Percentiles rank a stretch among this genome's conserved stretches.
These are phyloP conservation scores for Natrix natrix DNA, from an alignment of 2,797 vertebrate species.

Conservation along the genomic window DNA sequence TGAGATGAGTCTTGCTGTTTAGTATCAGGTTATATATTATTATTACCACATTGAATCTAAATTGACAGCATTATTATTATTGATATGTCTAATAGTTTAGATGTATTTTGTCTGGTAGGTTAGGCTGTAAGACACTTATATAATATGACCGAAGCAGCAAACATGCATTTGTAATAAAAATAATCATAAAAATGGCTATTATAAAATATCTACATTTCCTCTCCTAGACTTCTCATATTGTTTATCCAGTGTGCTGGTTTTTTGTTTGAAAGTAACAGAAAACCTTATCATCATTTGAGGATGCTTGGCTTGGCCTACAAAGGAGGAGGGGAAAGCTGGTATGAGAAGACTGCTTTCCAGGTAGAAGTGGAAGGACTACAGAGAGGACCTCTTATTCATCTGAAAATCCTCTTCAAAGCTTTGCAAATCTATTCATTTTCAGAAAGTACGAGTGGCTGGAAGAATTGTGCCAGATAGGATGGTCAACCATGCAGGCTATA, in stretches of 20 bases:
- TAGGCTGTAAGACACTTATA: neutral
- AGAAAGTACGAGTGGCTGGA: neutral
- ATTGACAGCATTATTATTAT: neutral
- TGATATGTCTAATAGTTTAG: neutral
- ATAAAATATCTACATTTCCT: neutral
- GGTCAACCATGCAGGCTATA: neutral
- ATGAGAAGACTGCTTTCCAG: neutral
- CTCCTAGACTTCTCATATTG: neutral
- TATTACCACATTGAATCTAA: neutral
- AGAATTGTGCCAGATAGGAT: neutral
- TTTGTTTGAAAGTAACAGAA: neutral
- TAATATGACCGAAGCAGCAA: neutral
- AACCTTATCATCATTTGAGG: neutral
- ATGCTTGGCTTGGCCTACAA: neutral
- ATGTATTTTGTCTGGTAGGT: neutral
- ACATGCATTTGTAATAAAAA: neutral
- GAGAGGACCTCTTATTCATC: neutral
- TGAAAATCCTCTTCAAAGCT: neutral
- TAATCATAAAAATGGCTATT: neutral
- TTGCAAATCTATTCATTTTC: neutral
- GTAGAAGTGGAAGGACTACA: neutral
- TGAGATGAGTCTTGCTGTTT: neutral
- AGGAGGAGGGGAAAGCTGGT: neutral
- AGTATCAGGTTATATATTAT: neutral
- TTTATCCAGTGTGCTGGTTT: neutral